Percentiles rank a stretch among this genome's conserved stretches.
These are phyloP conservation scores for Tachuris rubrigastra DNA, from an alignment of 2,113 vertebrate species.

Conservation along the genomic window DNA sequence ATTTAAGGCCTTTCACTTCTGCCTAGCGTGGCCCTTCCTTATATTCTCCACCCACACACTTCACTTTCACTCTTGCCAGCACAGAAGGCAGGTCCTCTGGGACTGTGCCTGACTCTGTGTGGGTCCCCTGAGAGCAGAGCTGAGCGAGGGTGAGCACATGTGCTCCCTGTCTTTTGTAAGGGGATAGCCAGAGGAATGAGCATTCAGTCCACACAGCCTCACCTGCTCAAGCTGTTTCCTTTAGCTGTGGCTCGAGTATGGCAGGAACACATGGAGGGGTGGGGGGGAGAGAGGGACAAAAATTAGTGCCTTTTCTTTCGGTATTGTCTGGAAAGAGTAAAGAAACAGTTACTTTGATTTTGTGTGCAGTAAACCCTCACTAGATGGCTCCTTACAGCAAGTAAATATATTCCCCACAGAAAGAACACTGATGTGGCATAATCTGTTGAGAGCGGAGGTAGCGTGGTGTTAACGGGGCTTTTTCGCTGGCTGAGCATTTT, in stretches of 20 bases:
- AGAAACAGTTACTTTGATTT: neutral
- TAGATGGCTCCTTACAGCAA: conserved; percentile 68
- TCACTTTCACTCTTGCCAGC: neutral
- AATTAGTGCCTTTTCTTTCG: neutral
- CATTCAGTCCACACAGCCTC: rapidly evolving
- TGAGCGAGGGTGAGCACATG: neutral
- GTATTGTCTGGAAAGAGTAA: neutral
- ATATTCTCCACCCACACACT: neutral
- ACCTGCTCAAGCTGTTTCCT: neutral
- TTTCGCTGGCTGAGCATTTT: neutral
- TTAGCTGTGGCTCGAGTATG: neutral
- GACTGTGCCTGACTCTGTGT: neutral
- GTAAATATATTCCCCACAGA: neutral
- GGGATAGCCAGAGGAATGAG: neutral
- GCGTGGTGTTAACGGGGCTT: neutral
- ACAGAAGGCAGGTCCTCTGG: neutral
- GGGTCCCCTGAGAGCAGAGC: neutral
- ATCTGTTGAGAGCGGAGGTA: neutral
- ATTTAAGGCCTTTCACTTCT: neutral
- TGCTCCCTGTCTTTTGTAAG: neutral
- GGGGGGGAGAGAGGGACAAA: rapidly evolving
- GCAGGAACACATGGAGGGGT: neutral
- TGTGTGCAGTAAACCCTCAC: conserved; percentile 52
- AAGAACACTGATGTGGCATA: neutral
- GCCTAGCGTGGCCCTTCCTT: neutral